Percentiles rank a stretch among this genome's conserved stretches.
Evolutionary conservation across 2,888 invertebrate genomes (phyloP).

Genomic region (Sylvicola cinctus): DNA sequence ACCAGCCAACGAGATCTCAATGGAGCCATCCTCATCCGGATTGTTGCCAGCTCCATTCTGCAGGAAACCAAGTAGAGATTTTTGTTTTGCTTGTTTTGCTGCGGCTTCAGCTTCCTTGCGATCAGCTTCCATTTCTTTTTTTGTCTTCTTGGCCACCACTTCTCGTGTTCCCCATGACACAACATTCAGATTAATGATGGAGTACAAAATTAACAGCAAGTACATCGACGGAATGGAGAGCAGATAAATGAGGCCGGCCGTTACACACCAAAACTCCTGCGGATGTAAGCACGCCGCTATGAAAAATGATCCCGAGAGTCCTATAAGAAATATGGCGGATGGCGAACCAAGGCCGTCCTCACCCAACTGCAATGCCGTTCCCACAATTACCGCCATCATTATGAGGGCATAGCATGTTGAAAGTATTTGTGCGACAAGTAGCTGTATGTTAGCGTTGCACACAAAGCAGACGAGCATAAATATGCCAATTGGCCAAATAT

Average conservation of each 20-base stretch:
- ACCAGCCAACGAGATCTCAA: slow-evolving; percentile 76
- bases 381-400: slow-evolving; percentile 99
- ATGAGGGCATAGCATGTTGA: slow-evolving; percentile 92
- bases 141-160: slow-evolving; percentile 77
- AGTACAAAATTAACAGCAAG: slow-evolving; percentile 83
- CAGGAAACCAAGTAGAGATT: slow-evolving; percentile 59
- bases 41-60: slow-evolving; percentile 47
- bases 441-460: slow-evolving; percentile 78
- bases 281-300: slow-evolving; percentile 96
- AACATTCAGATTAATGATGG: slow-evolving; percentile 85
- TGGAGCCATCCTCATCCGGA: slow-evolving; percentile 68
- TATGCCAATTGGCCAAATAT: slow-evolving; percentile 73
- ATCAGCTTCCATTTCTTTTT: slow-evolving; percentile 79
- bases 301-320: slow-evolving; percentile 80
- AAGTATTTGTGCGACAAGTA: slow-evolving; percentile 82
- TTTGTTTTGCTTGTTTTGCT: slow-evolving; percentile 62
- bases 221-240: slow-evolving; percentile 96
- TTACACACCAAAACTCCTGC: slow-evolving; percentile 90
- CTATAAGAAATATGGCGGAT: slow-evolving; percentile 93
- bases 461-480: slow-evolving; percentile 90
- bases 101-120: slow-evolving; percentile 66
- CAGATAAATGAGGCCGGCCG: slow-evolving; percentile 78
- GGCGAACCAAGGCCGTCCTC: slow-evolving; percentile 96
- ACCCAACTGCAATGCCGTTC: slow-evolving; percentile 89
- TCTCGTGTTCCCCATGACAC: slow-evolving; percentile 96